These are phyloP conservation scores for Luffia ferchaultella DNA, from an alignment of 2,888 invertebrate species.

Conservation along the genomic window DNA sequence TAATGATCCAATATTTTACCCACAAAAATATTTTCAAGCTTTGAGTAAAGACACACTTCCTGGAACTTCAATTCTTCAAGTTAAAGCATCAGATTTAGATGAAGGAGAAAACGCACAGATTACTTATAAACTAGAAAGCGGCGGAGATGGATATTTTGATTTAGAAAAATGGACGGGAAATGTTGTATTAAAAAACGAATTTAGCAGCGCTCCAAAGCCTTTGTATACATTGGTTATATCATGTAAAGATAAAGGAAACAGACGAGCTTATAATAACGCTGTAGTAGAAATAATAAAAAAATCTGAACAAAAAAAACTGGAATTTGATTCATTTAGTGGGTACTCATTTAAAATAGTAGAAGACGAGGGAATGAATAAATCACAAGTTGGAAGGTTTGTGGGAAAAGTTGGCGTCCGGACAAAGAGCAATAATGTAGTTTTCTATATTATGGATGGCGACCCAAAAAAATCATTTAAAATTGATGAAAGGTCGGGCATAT, in stretches of 20 bases:
- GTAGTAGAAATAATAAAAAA: constrained; percentile 82
- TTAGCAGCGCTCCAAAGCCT: constrained; percentile 71
- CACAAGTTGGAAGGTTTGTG: constrained; percentile 74
- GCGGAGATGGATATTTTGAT: constrained; percentile 81
- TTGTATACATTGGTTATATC: constrained; percentile 79
- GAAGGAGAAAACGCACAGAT: constrained; percentile 88
- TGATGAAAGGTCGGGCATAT: constrained; percentile 79
- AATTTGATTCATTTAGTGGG: constrained; percentile 78
- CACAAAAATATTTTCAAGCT: constrained; percentile 82
- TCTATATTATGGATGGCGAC: constrained; percentile 85
- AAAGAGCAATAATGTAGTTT: constrained; percentile 73
- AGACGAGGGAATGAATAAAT: constrained; percentile 73
- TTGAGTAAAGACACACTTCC: constrained; percentile 73
- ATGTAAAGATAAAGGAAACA: constrained; percentile 83
- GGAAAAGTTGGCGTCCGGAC: constrained; percentile 75
- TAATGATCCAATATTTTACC: constrained; percentile 92
- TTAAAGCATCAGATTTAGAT: constrained; percentile 86
- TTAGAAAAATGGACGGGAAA: constrained; percentile 82
- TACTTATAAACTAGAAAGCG: constrained; percentile 79
- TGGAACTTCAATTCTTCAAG: constrained; percentile 73
- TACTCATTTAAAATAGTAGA: constrained; percentile 87
- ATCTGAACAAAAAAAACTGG: constrained; percentile 74
- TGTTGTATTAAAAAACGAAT: constrained; percentile 72
- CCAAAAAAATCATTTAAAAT: constrained; percentile 79
- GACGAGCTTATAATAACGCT: constrained; percentile 76